Evolutionary conservation across 2,888 invertebrate genomes (phyloP), one percentile per base, ranked within the genome.

Genomic region (Elegia similella): DNA sequence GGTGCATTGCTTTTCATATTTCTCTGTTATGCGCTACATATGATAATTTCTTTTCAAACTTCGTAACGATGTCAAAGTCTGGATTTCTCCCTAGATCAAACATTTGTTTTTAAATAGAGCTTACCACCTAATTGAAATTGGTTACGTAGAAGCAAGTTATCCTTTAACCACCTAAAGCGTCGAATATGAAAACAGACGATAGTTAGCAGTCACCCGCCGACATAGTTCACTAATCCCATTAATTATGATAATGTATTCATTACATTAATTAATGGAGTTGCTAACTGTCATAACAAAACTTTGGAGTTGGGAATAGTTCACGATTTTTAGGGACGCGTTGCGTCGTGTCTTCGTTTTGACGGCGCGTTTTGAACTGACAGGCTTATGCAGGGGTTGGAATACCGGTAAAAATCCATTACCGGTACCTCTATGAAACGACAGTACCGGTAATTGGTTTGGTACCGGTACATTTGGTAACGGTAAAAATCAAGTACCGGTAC

Each of bases 211-310:
- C 60, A 59, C 59, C 59, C 58, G 58, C 58, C 66, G 54, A 66
- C 66, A 83, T 81, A 84, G 81, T 85, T 87, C 74, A 72, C 70
- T 76, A 85, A 88, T 80, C 82, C 78, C 76, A 84, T 86, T 84
- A 82, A 88, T 88, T 82, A 87, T 72, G 75, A 82, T 83, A 86
- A 86, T 86, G 79, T 76, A 75, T 77, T 80, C 83, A 85, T 84
- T 86, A 84, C 79, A 74, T 76, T 84, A 82, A 83, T 83, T 80
- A 83, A 82, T 79, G 75, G 75, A 82, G 82, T 84, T 84, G 66
- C 69, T 74, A 84, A 86, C 84, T 82, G 78, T 78, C 73, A 76
- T 78, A 73, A 78, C 75, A 76, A 73, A 80, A 80, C 71, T 82
- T 78, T 68, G 65, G 60, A 65, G 69, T 66, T 62, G 63, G 65